Conservation (phyloP, 2,888 invertebrate genomes). For the Imbricaverruca yamaguchii region DNA sequence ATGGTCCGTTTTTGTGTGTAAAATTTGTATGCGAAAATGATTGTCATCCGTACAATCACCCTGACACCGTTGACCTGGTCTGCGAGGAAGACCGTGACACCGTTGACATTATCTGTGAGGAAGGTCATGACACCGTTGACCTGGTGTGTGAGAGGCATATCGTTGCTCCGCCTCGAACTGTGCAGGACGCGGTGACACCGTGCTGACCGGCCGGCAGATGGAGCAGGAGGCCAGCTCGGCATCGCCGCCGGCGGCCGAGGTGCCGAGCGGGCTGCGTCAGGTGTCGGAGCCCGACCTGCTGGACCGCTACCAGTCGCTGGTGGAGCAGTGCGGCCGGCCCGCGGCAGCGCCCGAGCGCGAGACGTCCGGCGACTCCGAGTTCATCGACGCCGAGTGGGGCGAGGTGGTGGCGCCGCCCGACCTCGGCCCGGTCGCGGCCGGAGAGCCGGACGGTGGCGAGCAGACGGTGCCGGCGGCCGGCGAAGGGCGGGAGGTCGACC, state of each 20-base stretch:
- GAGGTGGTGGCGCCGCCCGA: background rate
- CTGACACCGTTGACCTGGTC: background rate
- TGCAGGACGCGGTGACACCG: background rate
- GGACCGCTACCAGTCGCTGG: slow-evolving; percentile 9
- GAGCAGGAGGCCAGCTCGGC: background rate
- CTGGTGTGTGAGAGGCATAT: background rate
- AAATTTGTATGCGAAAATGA: too few species aligned
- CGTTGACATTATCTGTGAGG: too few species aligned
- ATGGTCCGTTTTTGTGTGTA: too few species aligned
- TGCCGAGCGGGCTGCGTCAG: background rate
- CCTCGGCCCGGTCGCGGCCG: background rate
- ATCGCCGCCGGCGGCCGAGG: background rate
- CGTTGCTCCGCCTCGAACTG: background rate
- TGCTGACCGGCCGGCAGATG: background rate
- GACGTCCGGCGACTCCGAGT: background rate
- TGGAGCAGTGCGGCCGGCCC: slow-evolving; percentile 19
- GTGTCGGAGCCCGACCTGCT: background rate
- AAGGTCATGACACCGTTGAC: background rate
- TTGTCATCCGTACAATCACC: too few species aligned
- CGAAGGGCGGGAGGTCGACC: background rate
- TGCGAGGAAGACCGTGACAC: background rate
- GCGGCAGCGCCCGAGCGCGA: background rate
- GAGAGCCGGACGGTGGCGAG: background rate
- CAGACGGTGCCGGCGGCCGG: background rate
- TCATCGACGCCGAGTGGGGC: background rate